phyloP scores from a whole-genome alignment of 2,113 vertebrate genomes.

The Hemiscyllium ocellatum region DNA sequence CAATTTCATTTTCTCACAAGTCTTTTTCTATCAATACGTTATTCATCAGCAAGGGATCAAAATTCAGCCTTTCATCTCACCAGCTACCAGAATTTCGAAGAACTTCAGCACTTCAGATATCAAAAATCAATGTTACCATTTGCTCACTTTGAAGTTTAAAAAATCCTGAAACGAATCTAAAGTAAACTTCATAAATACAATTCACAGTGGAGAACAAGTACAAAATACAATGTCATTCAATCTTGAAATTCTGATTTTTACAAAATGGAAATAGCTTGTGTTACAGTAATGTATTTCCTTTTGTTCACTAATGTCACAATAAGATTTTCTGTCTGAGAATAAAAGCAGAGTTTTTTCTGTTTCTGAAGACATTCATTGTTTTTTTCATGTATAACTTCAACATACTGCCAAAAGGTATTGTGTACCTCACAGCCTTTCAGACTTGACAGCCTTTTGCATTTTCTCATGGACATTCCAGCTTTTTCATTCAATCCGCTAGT shows the following conservation, averaged over 20 bases:
- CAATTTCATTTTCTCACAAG: background rate
- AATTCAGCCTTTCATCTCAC: background rate
- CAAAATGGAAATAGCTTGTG: background rate
- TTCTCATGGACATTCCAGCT: background rate
- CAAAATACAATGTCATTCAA: background rate
- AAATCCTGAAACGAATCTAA: background rate
- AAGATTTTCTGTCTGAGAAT: background rate
- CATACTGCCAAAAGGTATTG: background rate
- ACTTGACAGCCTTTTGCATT: background rate
- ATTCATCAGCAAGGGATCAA: background rate
- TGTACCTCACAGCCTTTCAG: background rate
- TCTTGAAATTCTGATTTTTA: background rate
- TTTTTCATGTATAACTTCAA: background rate
- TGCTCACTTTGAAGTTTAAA: background rate
- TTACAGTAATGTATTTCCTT: background rate
- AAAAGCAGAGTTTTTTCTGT: background rate
- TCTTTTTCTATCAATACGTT: background rate
- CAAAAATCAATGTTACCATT: background rate
- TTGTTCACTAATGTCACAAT: background rate
- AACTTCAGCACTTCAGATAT: background rate
- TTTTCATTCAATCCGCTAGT: background rate
- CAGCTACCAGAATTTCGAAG: background rate
- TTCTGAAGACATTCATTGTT: background rate
- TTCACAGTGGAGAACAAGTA: background rate
- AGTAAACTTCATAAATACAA: background rate